phyloP scores from a whole-genome alignment of 2,113 vertebrate species.

The Ctenomys sociabilis region DNA sequence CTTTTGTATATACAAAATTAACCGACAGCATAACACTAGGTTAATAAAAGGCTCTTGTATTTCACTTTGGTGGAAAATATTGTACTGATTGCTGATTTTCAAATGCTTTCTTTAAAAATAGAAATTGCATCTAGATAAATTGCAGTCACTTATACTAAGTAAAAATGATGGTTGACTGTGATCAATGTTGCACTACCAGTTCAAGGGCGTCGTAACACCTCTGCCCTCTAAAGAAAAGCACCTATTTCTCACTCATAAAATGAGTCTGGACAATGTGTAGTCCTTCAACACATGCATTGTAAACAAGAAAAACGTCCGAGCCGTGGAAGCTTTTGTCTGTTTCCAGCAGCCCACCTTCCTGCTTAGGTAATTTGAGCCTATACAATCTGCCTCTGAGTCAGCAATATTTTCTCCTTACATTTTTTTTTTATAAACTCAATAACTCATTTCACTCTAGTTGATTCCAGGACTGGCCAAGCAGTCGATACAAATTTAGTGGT shows the following conservation, averaged over 20 bases:
- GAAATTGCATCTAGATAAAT: neutral
- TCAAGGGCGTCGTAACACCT: neutral
- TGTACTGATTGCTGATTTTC: conserved; percentile 20
- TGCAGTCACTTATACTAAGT: neutral
- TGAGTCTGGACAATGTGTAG: neutral
- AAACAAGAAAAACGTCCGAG: conserved; percentile 13
- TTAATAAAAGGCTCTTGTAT: neutral
- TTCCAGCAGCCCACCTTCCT: neutral
- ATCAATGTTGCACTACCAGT: neutral
- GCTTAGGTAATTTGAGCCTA: conserved; percentile 11
- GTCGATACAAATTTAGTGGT: neutral
- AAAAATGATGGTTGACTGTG: conserved; percentile 38
- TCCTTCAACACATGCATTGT: neutral
- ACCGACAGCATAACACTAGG: neutral
- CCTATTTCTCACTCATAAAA: conserved; percentile 37
- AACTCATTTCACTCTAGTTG: conserved; percentile 41
- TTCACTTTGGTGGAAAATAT: conserved; percentile 34
- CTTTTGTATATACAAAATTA: conserved; percentile 29
- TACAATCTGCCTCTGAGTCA: conserved; percentile 42
- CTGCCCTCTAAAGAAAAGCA: neutral
- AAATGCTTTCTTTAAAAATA: conserved; percentile 10
- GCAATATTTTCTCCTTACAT: conserved; percentile 57
- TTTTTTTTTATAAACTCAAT: conserved; percentile 59
- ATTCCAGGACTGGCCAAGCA: conserved; percentile 19
- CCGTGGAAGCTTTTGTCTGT: neutral